These are phyloP conservation scores for Anthophora plumipes DNA, from an alignment of 2,888 invertebrate genomes.

Conservation along the genomic window DNA sequence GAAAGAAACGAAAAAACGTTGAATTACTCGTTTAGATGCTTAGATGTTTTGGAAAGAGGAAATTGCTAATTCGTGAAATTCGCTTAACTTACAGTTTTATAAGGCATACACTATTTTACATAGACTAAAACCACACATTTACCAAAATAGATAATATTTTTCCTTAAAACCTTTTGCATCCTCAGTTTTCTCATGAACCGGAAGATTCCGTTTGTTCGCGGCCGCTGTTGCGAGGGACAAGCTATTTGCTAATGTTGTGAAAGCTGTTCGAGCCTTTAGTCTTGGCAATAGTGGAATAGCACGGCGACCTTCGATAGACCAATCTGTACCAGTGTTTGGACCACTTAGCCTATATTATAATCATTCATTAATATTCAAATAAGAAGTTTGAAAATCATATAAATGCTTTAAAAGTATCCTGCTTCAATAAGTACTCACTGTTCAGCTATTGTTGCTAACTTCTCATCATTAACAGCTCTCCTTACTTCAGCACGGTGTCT, in stretches of 20 bases:
- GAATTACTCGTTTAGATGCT: neutral
- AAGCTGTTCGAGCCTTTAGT: conserved; percentile 93
- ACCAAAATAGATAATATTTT: conserved; percentile 56
- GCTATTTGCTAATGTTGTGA: conserved; percentile 93
- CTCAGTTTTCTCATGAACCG: conserved; percentile 84
- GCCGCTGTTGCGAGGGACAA: conserved; percentile 88
- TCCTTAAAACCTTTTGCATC: conserved; percentile 71
- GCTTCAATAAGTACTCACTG: conserved; percentile 88
- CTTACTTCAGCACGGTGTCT: conserved; percentile 96
- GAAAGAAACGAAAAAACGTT: conserved; percentile 21
- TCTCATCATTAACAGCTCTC: conserved; percentile 96
- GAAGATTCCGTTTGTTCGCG: conserved; percentile 87
- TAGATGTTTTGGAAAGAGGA: neutral
- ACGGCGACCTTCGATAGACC: conserved; percentile 95
- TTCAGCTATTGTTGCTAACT: conserved; percentile 94
- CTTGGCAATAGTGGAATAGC: conserved; percentile 93
- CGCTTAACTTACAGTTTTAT: conserved; percentile 43
- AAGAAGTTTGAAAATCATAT: neutral
- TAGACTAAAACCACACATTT: conserved; percentile 57
- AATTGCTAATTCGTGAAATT: neutral
- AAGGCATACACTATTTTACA: conserved; percentile 37
- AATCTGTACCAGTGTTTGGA: conserved; percentile 87
- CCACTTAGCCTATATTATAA: conserved; percentile 86
- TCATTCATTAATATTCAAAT: neutral
- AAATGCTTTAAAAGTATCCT: neutral